Evolutionary conservation across 2,113 vertebrate genomes (phyloP).

Genomic region (Chionis minor): DNA sequence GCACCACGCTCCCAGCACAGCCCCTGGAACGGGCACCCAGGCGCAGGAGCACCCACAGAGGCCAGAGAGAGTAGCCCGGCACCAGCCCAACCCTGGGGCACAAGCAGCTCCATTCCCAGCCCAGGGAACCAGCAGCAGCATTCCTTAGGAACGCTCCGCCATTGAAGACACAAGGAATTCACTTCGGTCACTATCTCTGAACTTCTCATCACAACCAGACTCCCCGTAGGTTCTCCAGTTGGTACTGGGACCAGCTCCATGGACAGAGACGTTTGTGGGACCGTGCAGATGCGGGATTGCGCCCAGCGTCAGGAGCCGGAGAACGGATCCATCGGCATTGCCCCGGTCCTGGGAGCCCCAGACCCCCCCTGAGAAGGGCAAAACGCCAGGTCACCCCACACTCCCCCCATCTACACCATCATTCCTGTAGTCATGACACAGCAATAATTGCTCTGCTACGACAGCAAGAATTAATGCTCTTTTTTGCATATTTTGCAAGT

Average conservation of each 20-base stretch:
- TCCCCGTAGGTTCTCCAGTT: background rate
- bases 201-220: accelerated
- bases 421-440: accelerated
- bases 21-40: background rate
- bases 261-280: accelerated
- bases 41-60: background rate
- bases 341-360: background rate
- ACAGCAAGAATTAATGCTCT: accelerated
- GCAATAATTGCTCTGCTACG: background rate
- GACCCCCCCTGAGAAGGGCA: accelerated
- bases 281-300: accelerated
- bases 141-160: background rate
- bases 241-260: accelerated
- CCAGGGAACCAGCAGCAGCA: background rate
- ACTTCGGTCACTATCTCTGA: accelerated
- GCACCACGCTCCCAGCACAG: background rate
- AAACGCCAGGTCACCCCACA: background rate
- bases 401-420: background rate
- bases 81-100: background rate
- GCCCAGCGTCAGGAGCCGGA: accelerated
- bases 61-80: too few relatives aligned
- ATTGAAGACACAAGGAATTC: accelerated
- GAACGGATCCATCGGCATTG: accelerated
- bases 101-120: background rate
- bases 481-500: too few relatives aligned